Percentiles rank a stretch among this genome's conserved stretches.
phyloP scores from a whole-genome alignment of 2,888 invertebrate species.

The Molanna angustata region DNA sequence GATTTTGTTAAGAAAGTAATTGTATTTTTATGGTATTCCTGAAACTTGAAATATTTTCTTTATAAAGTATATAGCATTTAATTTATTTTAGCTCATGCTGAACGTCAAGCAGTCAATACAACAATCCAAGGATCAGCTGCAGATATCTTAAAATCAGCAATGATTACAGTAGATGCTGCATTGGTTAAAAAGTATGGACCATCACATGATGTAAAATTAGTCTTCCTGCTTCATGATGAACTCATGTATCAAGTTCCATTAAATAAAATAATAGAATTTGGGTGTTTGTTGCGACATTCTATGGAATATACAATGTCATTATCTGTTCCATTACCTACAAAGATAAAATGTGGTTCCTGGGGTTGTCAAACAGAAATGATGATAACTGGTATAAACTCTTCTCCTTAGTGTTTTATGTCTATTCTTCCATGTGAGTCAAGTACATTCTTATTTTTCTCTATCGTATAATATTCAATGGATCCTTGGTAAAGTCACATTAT shows the following conservation, averaged over 20 bases:
- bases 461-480: no score
- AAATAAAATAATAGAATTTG: constrained; percentile 55
- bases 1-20: no score
- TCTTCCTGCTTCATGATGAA: constrained; percentile 95
- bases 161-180: constrained; percentile 76
- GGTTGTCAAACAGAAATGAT: constrained; percentile 44
- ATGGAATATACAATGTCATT: constrained; percentile 79
- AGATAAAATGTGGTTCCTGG: no score
- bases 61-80: neutral
- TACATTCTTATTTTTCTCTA: no score
- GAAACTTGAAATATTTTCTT: no score
- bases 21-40: no score
- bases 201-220: constrained; percentile 64
- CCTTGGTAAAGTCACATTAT: no score
- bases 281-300: constrained; percentile 62
- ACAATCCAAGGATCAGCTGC: constrained; percentile 96
- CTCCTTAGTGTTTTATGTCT: neutral
- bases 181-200: no score
- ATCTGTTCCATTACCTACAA: constrained; percentile 82
- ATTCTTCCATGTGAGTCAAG: no score
- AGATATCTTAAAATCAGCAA: constrained; percentile 90
- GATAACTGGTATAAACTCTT: neutral
- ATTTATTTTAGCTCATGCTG: constrained; percentile 66
- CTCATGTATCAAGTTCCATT: constrained; percentile 84
- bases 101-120: constrained; percentile 95